Evolutionary conservation across 2,888 invertebrate genomes (phyloP).

Genomic region (Esperia sulphurella): DNA sequence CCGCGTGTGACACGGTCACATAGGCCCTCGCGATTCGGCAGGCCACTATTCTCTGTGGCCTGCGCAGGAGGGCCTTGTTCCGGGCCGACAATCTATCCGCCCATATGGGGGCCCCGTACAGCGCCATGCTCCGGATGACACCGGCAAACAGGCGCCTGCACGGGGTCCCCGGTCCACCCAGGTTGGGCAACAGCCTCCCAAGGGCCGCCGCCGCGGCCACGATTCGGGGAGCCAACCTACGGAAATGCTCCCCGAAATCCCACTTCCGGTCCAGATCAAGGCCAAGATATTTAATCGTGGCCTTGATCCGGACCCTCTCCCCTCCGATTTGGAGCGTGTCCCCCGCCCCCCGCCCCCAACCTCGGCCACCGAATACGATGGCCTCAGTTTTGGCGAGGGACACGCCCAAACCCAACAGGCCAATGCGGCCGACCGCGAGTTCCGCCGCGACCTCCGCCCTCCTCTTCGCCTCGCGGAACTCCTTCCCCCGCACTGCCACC

Average conservation of each 20-base stretch:
- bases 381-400: neutral
- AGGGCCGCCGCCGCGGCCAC: neutral
- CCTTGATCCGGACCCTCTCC: neutral
- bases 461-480: no score
- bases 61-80: neutral
- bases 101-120: neutral
- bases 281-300: neutral
- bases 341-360: neutral
- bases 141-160: neutral
- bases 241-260: neutral
- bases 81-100: neutral
- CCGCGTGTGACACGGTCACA: slow-evolving; percentile 10
- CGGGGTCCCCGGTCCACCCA: neutral
- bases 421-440: no score
- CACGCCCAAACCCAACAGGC: neutral
- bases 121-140: neutral
- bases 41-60: slow-evolving; percentile 6
- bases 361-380: neutral
- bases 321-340: neutral
- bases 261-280: neutral
- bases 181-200: neutral
- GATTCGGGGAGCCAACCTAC: no score
- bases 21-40: slow-evolving; percentile 9
- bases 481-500: no score
- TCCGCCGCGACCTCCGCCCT: no score